Evolutionary conservation across 2,113 vertebrate species (phyloP), one percentile per base, ranked within the genome.

Genomic region (Pachyramphus minor): DNA sequence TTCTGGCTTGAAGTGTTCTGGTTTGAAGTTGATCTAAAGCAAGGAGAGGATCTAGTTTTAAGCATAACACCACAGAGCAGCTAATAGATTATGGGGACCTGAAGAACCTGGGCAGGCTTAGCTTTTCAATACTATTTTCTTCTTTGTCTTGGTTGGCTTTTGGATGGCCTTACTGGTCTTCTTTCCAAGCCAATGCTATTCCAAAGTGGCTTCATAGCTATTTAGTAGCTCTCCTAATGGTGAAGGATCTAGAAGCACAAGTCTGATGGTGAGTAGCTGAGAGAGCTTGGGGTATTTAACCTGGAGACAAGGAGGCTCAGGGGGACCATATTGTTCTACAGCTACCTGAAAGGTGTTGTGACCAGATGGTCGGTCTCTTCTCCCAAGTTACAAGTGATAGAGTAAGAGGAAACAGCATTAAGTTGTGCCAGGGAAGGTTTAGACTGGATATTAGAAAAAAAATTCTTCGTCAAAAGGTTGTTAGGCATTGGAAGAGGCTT

Each of bases 291-390:
- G 9, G 3, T 83, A 21, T 60, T 83, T 62, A 83, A 21, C 39
- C 55, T 62, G n/a, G 17, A 45, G 21, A 12, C 53, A 53, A 41
- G 39, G n/a, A 68, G 5, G 4, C 17, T 68, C n/a, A 41, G 4
- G 24, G n/a, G 39, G 14, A 47, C 2, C 2, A 68, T 41, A 31
- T 12, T 35, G 21, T 5, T 41, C n/a, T 30, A 41, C 12, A 64
- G 2, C 20, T 35, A 5, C 21, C 16, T 31, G 35, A 50, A 88
- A 17, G 16, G 62, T 9, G 12, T 4, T 14, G 24, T 8, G n/a
- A 21, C 28, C 24, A 12, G 28, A 3, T 22, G 27, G 9, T 25
- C 0, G 0, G 8, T 47, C 14, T 62, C 16, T 31, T 62, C 55
- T 62, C 9, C 39, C 17, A 47, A 60, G n/a, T 45, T 45, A 25